A percentile compares a stretch with the other conserved stretches of the same genome.
Conservation (phyloP, 2,113 vertebrate species). For the Macrotus californicus region DNA sequence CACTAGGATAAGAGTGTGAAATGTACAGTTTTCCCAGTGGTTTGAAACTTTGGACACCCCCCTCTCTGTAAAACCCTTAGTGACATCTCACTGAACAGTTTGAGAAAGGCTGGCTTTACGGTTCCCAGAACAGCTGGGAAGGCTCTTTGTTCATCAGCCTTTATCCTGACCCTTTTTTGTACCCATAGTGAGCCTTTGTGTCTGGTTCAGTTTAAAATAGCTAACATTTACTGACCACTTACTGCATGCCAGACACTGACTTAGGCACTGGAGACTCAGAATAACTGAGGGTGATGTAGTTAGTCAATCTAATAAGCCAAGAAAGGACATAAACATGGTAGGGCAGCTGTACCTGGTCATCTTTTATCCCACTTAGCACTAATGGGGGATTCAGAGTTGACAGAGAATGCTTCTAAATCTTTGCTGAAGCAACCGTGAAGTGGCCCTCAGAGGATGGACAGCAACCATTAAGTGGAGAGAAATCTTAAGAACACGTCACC, state of each 20-base stretch:
- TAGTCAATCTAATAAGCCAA: neutral
- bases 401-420: slow-evolving; percentile 5
- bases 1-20: neutral
- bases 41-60: neutral
- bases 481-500: neutral
- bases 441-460: neutral
- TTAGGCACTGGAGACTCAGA: neutral
- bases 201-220: neutral
- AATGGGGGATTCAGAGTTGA: neutral
- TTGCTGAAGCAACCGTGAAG: neutral
- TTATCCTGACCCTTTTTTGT: neutral
- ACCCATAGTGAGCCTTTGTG: neutral
- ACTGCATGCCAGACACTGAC: neutral
- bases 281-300: neutral
- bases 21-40: neutral
- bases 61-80: neutral
- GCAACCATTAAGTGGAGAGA: neutral
- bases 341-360: neutral
- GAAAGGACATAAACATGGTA: neutral
- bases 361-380: neutral
- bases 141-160: neutral
- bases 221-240: neutral
- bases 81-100: neutral
- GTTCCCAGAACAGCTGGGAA: neutral
- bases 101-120: neutral